Evolutionary conservation across 2,113 vertebrate genomes (phyloP).

Genomic region (Gasterosteus nipponicus): DNA sequence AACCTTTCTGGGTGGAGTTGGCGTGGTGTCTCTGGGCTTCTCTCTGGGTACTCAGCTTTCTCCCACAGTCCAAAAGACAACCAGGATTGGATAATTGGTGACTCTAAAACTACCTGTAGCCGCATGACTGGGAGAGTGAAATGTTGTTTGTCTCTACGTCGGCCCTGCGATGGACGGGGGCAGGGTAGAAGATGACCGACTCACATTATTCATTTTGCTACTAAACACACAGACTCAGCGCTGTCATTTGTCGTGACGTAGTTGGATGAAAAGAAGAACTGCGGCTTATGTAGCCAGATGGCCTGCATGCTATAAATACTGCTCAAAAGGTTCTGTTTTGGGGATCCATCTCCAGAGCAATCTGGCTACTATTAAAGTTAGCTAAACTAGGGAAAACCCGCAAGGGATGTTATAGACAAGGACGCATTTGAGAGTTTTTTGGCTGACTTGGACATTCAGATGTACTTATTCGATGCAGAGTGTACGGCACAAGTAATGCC

Average conservation of each 20-base stretch:
- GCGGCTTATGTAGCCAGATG: not conserved
- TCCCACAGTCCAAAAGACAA: too few relatives aligned
- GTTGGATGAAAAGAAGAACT: not conserved
- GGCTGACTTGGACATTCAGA: not conserved
- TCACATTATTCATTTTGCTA: not conserved
- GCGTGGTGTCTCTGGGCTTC: too few relatives aligned
- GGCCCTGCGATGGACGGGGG: too few relatives aligned
- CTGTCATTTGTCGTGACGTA: not conserved
- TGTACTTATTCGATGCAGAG: not conserved
- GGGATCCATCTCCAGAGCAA: not conserved
- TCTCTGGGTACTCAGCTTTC: too few relatives aligned
- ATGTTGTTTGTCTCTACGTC: too few relatives aligned
- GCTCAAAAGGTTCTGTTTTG: too few relatives aligned
- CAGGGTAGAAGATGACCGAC: too few relatives aligned
- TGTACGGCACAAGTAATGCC: not conserved
- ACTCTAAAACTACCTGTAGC: too few relatives aligned
- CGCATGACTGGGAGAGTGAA: too few relatives aligned
- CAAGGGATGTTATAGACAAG: not conserved
- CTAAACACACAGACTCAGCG: not conserved
- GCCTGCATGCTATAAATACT: not conserved
- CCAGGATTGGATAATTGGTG: too few relatives aligned
- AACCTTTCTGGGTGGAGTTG: too few relatives aligned
- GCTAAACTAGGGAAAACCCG: not conserved
- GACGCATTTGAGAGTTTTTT: not conserved
- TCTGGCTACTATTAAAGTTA: not conserved